Evolutionary conservation across 2,888 invertebrate genomes (phyloP).

Genomic region (Athrips mouffetella): DNA sequence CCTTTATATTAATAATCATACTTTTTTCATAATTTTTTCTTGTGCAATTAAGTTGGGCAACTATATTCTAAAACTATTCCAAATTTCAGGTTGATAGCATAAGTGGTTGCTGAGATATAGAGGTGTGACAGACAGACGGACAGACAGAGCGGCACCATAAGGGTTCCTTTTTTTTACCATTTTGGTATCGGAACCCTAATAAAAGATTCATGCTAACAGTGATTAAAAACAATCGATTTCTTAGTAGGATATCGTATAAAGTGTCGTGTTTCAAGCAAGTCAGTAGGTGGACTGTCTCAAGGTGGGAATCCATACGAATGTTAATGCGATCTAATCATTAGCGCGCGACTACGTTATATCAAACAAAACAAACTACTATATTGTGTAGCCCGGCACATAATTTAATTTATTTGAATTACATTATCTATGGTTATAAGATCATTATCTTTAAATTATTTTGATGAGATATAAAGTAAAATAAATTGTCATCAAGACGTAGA

Average conservation of each 20-base stretch:
- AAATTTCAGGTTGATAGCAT: no score
- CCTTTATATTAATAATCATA: no score
- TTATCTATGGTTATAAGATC: neutral
- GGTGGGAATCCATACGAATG: conserved; percentile 45
- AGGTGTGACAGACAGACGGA: no score
- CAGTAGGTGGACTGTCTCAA: conserved; percentile 41
- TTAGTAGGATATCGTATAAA: conserved; percentile 28
- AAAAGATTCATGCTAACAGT: neutral
- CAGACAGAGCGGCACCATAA: no score
- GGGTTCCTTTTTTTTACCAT: no score
- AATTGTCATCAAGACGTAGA: no score
- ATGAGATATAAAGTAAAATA: no score
- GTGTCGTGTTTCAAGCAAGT: conserved; percentile 44
- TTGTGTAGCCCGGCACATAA: neutral
- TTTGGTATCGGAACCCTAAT: no score
- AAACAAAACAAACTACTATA: conserved; percentile 23
- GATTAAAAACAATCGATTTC: conserved; percentile 15
- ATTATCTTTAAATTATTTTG: neutral
- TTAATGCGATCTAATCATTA: conserved; percentile 54
- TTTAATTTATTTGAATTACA: conserved; percentile 10
- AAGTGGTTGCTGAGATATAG: no score
- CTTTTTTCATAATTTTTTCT: no score
- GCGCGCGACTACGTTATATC: conserved; percentile 28
- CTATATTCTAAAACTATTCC: no score
- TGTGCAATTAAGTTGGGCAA: no score